Base-by-base conservation (phyloP, 2,888 invertebrate species). In the Limnephilus marmoratus region DNA sequence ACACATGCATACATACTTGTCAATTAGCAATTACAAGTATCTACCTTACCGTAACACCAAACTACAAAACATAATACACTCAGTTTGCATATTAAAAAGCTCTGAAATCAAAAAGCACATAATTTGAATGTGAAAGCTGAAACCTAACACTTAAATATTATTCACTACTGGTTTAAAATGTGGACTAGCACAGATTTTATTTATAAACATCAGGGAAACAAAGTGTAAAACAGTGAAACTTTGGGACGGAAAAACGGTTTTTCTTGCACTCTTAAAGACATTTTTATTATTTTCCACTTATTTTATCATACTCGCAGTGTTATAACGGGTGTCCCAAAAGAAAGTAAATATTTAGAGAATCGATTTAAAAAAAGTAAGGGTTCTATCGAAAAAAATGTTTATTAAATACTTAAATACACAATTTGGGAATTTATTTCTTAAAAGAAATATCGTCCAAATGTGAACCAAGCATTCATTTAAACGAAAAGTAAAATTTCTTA, bases 1-100 rank as follows among this genome's bases (percentile, higher is more conserved):
- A 93, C 93, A 93, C 93, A 90, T 93, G 92, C 92, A 93, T 92
- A 93, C 93, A 93, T 93, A 87, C 92, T 88, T 92, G 90, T 93
- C 86, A 91, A 83, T 49, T 91, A 92, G 91, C 88, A 88, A 91
- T 91, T 89, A 90, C 90, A 90, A 86, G 29, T 45, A 86, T 15
- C 86, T 86, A 86, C 49, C 45, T 45, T 45, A 86, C 41, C 37
- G 15, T 37, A 41, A 86, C 86, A 86, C n/a, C 82, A 31, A 82
- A 34, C 82, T 82, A 86, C 49, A 45, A 85, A n/a, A 85, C 85
- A 7, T 68, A 68, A 68, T 41, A 86, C 86, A 86, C 31, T 18
- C 34, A 82, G 18, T 31, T 34, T 24, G 68, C 24, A 68, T 68
- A 68, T 68, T 68, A 68, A n/a, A 31, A 68, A 68, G 68, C 68